phyloP scores from a whole-genome alignment of 2,888 invertebrate genomes.

The Myathropa florea region DNA sequence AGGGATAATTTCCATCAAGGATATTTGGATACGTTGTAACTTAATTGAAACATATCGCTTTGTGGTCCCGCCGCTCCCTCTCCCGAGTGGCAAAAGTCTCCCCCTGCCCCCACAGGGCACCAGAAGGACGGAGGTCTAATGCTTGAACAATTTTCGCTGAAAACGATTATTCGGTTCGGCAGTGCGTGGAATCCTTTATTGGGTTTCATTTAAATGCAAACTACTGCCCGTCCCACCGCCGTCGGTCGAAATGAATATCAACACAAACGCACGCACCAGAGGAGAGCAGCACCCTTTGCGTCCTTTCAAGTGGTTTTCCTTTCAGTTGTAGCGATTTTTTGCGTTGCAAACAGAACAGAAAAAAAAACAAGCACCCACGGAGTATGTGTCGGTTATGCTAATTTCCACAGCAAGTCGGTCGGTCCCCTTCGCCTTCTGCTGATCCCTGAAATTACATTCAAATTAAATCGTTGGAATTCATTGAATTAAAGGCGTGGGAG shows the following conservation, averaged over 20 bases:
- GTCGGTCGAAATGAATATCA: conserved; percentile 6
- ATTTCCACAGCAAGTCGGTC: conserved; percentile 44
- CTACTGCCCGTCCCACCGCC: conserved; percentile 22
- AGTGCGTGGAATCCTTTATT: conserved; percentile 60
- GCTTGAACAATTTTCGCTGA: neutral
- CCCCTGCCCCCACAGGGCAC: too few relatives aligned
- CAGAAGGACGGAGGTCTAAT: neutral
- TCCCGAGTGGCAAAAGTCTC: neutral
- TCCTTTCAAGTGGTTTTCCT: conserved; percentile 35
- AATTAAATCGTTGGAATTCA: conserved; percentile 67
- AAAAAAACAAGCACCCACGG: conserved; percentile 40
- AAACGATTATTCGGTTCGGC: conserved; percentile 44
- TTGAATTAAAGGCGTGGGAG: conserved; percentile 39
- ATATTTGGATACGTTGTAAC: conserved; percentile 28
- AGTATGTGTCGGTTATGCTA: conserved; percentile 60
- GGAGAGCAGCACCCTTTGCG: neutral
- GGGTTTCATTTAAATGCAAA: conserved; percentile 63
- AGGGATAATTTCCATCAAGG: conserved; percentile 23
- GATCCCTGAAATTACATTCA: conserved; percentile 60
- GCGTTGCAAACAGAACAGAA: neutral
- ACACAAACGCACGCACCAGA: neutral
- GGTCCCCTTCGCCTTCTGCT: neutral
- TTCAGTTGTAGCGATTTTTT: neutral
- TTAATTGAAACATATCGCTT: conserved; percentile 54
- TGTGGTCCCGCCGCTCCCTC: neutral